Base-by-base conservation (phyloP, 2,797 vertebrate species). In the Mormyrus hasselquistii region DNA sequence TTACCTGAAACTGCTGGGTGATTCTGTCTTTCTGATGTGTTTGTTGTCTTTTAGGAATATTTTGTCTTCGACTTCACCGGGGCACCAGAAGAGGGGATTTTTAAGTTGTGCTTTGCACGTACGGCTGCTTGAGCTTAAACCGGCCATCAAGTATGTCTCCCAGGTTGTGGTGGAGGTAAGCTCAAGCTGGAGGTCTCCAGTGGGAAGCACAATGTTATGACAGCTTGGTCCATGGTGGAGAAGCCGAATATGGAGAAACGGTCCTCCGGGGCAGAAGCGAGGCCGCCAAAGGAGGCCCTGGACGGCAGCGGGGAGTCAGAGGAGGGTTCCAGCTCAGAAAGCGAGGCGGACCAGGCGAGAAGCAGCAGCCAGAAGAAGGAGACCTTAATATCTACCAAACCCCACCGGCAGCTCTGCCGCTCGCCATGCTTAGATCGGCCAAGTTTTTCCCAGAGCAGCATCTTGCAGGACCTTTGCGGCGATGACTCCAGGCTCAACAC, bases 381-480 rank as follows among this genome's bases (percentile, higher is more conserved):
- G 90, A 96, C 95, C 4, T 94, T 97, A 88, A 93, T 94, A 57
- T 90, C 95, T 50, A 95, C 95, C 34, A 99, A 99, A 92, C 97
- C 96, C n/a, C 98, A 99, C 90, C 96, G 98, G 4, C 99, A 98
- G 57, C 97, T 99, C 90, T 99, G 98, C 90, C 97, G 99, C 90
- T 99, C 99, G 22, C 98, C 98, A 0, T 99, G 99, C 93, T 94
- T 99, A 88, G 99, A 99, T 93, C 95, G 95, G 86, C 98, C 99
- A 91, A 99, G 98, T 91, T 99, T 99, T 92, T 99, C 98, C 82
- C 98, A 99, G 94, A 97, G 97, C 93, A 98, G 98, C 93, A 97
- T 95, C 4, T 96, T 96, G 82, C 96, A 96, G 89, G 97, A 97
- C 90, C 93, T 97, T 7, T 98, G 98, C 22, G 86, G 95, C 7